Percentiles rank a stretch among this genome's conserved stretches.
phyloP scores from a whole-genome alignment of 2,113 vertebrate genomes.

The Meleagris gallopavo region DNA sequence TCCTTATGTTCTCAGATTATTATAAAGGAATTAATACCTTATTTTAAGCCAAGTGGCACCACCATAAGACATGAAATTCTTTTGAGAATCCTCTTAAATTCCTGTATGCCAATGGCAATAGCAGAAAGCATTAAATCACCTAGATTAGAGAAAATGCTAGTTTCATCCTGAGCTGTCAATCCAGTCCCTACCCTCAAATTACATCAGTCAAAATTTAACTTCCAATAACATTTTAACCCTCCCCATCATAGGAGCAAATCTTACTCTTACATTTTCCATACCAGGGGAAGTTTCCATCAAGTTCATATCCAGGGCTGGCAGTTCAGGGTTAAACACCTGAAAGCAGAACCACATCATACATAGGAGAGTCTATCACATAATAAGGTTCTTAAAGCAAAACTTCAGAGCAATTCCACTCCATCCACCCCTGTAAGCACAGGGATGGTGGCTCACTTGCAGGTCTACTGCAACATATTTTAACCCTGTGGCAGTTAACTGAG shows the following conservation, averaged over 20 bases:
- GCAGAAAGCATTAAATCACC: neutral
- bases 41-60: neutral
- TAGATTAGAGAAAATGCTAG: neutral
- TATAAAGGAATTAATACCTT: neutral
- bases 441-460: neutral
- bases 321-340: slow-evolving; percentile 63
- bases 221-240: neutral
- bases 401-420: neutral
- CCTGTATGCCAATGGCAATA: neutral
- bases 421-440: neutral
- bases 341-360: neutral
- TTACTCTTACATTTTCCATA: slow-evolving; percentile 60
- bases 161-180: neutral
- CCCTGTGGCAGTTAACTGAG: neutral
- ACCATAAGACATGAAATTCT: neutral
- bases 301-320: slow-evolving; percentile 58
- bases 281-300: slow-evolving; percentile 41
- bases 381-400: neutral
- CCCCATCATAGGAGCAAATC: neutral
- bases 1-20: neutral
- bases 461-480: neutral
- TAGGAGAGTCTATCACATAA: neutral
- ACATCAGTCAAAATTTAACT: neutral
- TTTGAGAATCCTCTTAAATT: neutral
- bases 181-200: neutral